These are phyloP conservation scores for Drosophila quinaria DNA, from an alignment of 2,888 invertebrate species.

Conservation along the genomic window DNA sequence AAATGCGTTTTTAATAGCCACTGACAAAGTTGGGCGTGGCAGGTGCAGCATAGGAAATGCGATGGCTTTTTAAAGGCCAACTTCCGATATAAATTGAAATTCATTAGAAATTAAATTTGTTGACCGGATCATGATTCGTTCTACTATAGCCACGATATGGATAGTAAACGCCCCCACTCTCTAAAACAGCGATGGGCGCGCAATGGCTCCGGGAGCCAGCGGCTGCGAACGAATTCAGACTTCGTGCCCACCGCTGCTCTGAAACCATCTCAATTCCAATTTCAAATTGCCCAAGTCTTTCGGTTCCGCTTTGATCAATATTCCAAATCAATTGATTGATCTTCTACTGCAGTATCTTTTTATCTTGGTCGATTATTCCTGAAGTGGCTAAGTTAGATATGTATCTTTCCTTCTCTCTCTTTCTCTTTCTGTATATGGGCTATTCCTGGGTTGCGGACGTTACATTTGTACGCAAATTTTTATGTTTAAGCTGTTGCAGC, in stretches of 20 bases:
- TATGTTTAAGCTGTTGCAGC: too few species aligned
- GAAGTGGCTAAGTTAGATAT: not conserved
- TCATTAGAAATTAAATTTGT: conserved; percentile 42
- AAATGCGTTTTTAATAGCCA: conserved; percentile 69
- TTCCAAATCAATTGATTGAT: conserved; percentile 39
- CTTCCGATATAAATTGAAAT: conserved; percentile 58
- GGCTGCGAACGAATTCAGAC: too few species aligned
- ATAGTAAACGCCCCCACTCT: not conserved
- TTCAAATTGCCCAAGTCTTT: not conserved
- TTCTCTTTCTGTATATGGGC: too few species aligned
- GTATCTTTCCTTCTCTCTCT: not conserved
- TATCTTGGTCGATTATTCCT: conserved; percentile 19
- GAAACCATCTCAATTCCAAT: not conserved
- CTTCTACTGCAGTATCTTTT: conserved; percentile 7
- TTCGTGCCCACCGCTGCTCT: too few species aligned
- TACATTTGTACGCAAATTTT: too few species aligned
- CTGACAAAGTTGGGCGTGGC: conserved; percentile 11
- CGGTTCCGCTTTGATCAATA: conserved; percentile 4
- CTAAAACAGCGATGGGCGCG: too few species aligned
- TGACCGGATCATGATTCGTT: conserved; percentile 18
- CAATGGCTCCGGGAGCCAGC: too few species aligned
- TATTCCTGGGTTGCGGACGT: too few species aligned
- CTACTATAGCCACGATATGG: not conserved
- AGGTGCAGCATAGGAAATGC: conserved; percentile 48
- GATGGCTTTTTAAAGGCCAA: conserved; percentile 44